phyloP scores from a whole-genome alignment of 2,888 invertebrate species.

The Tipula helvola region DNA sequence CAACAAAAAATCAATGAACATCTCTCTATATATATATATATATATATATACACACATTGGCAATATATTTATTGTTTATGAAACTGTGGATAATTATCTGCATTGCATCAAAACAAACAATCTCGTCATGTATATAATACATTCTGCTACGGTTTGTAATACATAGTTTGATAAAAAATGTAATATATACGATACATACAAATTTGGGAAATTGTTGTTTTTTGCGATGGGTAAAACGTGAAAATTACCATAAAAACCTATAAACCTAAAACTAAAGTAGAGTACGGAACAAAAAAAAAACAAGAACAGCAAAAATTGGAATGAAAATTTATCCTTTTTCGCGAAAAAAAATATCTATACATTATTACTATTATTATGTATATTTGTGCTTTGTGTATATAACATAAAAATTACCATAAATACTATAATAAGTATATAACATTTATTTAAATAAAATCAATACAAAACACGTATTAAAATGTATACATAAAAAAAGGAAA shows the following conservation, averaged over 20 bases:
- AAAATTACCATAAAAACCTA: not conserved
- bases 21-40: not conserved
- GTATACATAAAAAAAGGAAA: not conserved
- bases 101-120: not conserved
- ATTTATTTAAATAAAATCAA: conserved; percentile 4
- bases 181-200: not conserved
- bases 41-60: not conserved
- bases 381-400: not conserved
- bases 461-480: not conserved
- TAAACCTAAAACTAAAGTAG: not conserved
- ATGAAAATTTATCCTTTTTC: not conserved
- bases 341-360: not conserved
- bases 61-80: not conserved
- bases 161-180: not conserved
- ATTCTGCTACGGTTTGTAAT: not conserved
- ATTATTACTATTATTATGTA: not conserved
- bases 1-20: not conserved
- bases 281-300: not conserved
- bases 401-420: not conserved
- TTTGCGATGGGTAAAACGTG: not conserved
- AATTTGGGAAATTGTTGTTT: not conserved
- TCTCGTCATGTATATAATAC: not conserved
- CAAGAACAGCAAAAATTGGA: not conserved
- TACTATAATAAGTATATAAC: not conserved
- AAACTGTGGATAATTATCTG: not conserved